Base-by-base conservation (phyloP, 2,113 vertebrate genomes). In the Passer domesticus region DNA sequence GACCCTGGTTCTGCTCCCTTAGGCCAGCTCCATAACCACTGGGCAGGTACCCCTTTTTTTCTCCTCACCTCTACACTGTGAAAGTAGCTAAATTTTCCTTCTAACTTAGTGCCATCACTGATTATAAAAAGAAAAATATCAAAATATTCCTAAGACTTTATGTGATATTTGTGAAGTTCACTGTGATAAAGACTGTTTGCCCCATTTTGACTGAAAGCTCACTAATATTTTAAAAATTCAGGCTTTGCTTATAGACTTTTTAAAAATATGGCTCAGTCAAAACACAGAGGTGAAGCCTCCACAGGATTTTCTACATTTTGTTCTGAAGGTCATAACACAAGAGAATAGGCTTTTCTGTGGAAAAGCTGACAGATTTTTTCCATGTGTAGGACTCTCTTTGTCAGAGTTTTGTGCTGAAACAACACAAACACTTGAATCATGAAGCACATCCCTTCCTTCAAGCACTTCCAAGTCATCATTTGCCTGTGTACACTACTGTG, bases 401-500 rank as follows among this genome's bases (percentile, higher is more conserved):
- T 85, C 44, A 27, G 7, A 74, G 55, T 75, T 88, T 87, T 94
- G 50, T 91, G 43, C 50, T 66, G 80, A 84, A 23, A 58, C 7
- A 7, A 91, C 76, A 49, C 46, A 83, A 74, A 83, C 60, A 43
- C 52, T 93, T 77, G 64, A 89, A 59, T 88, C 64, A 80, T 47
- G 59, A 74, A 90, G 35, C 31, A 83, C 80, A 81, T 94, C 96
- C 68, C 56, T 95, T 94, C 92, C 94, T 95, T 81, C 73, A 63
- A 70, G 47, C 66, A 55, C 22, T 93, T 93, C 88, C 91, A 95
- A 96, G 39, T 73, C 74, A 76, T 69, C 68, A 0, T 89, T 90
- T 60, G 73, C 72, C 35, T 86, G 31, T 44, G 44, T 78, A 72
- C 3, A 1, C 46, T 75, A 24, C 90, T 64, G 47, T 72, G 44